phyloP scores from a whole-genome alignment of 1,140 invertebrate genomes.

The Zaprionus taronus region DNA sequence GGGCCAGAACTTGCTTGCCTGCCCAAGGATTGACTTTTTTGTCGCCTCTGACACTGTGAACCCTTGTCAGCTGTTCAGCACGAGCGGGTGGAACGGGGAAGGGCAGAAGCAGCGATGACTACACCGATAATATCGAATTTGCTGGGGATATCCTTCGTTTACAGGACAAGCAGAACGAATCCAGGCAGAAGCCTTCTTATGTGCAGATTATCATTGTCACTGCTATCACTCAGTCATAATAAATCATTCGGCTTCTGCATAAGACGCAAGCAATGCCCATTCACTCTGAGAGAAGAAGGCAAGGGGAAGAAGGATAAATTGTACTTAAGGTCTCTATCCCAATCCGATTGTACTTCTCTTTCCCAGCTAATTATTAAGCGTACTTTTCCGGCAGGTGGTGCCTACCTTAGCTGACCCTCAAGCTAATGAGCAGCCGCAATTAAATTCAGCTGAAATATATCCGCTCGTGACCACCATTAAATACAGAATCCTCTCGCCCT shows the following conservation, averaged over 20 bases:
- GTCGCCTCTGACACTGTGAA: slow-evolving; percentile 37
- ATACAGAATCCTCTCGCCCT: background rate
- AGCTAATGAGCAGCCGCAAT: slow-evolving; percentile 34
- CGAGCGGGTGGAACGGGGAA: background rate
- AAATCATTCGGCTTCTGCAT: slow-evolving; percentile 36
- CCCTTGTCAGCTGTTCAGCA: slow-evolving; percentile 34
- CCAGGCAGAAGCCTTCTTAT: slow-evolving; percentile 18
- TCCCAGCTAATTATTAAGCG: background rate
- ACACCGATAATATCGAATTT: slow-evolving; percentile 44
- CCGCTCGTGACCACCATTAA: slow-evolving; percentile 13
- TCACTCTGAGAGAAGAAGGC: background rate
- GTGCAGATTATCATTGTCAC: slow-evolving; percentile 43
- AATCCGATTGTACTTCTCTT: slow-evolving; percentile 8
- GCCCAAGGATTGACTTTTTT: slow-evolving; percentile 42
- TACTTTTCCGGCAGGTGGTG: background rate
- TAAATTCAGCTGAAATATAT: slow-evolving; percentile 23
- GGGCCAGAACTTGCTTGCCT: slow-evolving; percentile 34
- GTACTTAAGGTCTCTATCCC: background rate
- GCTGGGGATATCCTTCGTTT: slow-evolving; percentile 5
- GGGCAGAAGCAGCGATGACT: slow-evolving; percentile 22
- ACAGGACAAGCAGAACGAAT: slow-evolving; percentile 29
- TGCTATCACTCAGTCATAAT: slow-evolving; percentile 36
- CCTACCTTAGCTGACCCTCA: slow-evolving; percentile 9
- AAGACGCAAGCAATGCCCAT: background rate
- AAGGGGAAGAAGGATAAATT: background rate